Base-by-base conservation (phyloP, 1,140 invertebrate species). In the Aphis gossypii region DNA sequence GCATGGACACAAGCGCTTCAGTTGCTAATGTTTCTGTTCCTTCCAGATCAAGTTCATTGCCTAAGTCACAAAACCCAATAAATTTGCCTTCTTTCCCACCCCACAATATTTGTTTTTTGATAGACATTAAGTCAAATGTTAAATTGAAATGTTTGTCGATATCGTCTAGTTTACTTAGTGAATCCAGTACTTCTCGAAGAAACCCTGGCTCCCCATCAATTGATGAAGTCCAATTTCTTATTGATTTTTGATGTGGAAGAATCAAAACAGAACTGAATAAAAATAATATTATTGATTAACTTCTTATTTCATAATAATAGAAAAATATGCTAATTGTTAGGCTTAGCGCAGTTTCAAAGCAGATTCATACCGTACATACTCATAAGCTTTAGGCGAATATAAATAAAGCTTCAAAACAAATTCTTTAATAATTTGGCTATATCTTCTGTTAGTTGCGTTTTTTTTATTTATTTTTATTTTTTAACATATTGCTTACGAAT, bases 401-500 rank as follows among this genome's bases (percentile, higher is more conserved):
- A 41, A 90, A 38, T 60, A 60, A 60, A 90, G 41, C 20, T n/a
- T 90, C n/a, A 90, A 38, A 41, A 51, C 35, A 60, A 90, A 90
- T 60, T 90, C 41, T 68, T 90, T 60, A 7, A 90, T 90, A 11
- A 38, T 44, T 60, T 60, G 46, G 25, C 51, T 60, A 20, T 90
- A 60, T 60, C 89, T 87, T 48, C 41, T 48, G 23, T 48, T n/a
- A 48, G 41, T 87, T 48, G 44, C 83, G 23, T 84, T 84, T n/a
- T n/a, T n/a, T n/a, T n/a, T n/a, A n/a, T 44, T 44, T 44, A 41
- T 41, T 41, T 83, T 83, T 46, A n/a, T 48, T 87, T 87, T 87
- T 87, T 38, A 38, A 38, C 38, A 38, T 38, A 38, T 38, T 38
- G 38, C 38, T 38, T 2, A 38, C 38, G 2, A 38, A 1, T 38